phyloP scores from a whole-genome alignment of 2,888 invertebrate genomes.

The Perizoma flavofasciatum region DNA sequence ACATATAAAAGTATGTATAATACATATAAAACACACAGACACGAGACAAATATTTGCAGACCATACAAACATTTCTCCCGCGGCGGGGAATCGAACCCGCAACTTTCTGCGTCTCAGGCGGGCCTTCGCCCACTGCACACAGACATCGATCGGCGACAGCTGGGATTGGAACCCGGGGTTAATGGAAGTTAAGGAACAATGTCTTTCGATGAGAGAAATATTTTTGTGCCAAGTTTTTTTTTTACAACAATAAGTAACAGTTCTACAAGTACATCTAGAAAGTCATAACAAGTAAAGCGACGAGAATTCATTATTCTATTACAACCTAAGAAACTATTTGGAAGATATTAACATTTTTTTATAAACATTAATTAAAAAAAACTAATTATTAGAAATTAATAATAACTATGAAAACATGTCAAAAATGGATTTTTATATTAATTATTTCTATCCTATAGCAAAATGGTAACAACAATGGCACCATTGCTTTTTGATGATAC shows the following conservation, averaged over 20 bases:
- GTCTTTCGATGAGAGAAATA: too few species aligned
- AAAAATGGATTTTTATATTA: slow-evolving; percentile 50
- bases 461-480: slow-evolving; percentile 80
- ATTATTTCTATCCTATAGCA: slow-evolving; percentile 40
- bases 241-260: slow-evolving; percentile 7
- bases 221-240: slow-evolving; percentile 18
- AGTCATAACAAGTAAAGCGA: too few species aligned
- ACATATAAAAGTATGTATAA: too few species aligned
- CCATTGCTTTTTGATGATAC: slow-evolving; percentile 50
- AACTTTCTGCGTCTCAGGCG: too few species aligned
- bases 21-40: too few species aligned
- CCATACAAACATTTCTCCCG: too few species aligned
- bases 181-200: too few species aligned
- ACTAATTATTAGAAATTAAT: slow-evolving; percentile 42
- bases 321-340: slow-evolving; percentile 12
- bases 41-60: too few species aligned
- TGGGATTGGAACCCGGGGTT: too few species aligned
- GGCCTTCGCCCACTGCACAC: too few species aligned
- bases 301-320: slow-evolving; percentile 3
- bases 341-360: slow-evolving; percentile 24
- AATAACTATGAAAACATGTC: slow-evolving; percentile 47
- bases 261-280: slow-evolving; percentile 12
- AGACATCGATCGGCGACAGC: too few species aligned
- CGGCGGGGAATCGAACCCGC: too few species aligned
- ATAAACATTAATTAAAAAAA: slow-evolving; percentile 28